Evolutionary conservation across 2,888 invertebrate species (phyloP).

Genomic region (Acanthoscelides obtectus): DNA sequence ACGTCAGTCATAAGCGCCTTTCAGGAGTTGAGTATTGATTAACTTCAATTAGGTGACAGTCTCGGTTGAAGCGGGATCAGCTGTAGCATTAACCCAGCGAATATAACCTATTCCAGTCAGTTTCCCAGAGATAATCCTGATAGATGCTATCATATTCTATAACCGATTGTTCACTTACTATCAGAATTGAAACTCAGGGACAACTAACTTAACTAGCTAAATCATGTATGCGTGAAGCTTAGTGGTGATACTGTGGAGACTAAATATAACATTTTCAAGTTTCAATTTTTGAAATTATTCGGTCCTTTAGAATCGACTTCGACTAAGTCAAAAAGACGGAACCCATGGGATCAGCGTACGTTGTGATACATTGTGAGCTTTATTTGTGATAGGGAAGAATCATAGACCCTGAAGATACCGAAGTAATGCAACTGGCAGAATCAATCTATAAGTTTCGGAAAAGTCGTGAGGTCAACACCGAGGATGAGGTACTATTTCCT

Average conservation of each 20-base stretch:
- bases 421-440: constrained; percentile 36
- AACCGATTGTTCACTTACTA: constrained; percentile 43
- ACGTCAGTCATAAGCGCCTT: constrained; percentile 44
- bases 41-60: constrained; percentile 21
- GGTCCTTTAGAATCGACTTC: too few relatives aligned
- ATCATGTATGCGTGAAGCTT: constrained; percentile 18
- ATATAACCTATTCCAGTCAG: too few relatives aligned
- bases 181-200: constrained; percentile 41
- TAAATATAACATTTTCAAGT: constrained; percentile 1
- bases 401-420: constrained; percentile 55
- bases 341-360: too few relatives aligned
- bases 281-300: constrained; percentile 11
- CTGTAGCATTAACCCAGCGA: too few relatives aligned
- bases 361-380: not conserved
- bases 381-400: constrained; percentile 49
- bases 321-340: too few relatives aligned
- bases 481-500: constrained; percentile 8
- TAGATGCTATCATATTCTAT: too few relatives aligned
- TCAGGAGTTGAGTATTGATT: constrained; percentile 27
- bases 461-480: constrained; percentile 1
- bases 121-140: too few relatives aligned
- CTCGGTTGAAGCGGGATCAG: too few relatives aligned
- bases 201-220: constrained; percentile 38
- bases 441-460: constrained; percentile 15
- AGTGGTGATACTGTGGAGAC: constrained; percentile 16